Evolutionary conservation across 2,888 invertebrate genomes (phyloP), one percentile per base, ranked within the genome.

Genomic region (Papilio protenor): DNA sequence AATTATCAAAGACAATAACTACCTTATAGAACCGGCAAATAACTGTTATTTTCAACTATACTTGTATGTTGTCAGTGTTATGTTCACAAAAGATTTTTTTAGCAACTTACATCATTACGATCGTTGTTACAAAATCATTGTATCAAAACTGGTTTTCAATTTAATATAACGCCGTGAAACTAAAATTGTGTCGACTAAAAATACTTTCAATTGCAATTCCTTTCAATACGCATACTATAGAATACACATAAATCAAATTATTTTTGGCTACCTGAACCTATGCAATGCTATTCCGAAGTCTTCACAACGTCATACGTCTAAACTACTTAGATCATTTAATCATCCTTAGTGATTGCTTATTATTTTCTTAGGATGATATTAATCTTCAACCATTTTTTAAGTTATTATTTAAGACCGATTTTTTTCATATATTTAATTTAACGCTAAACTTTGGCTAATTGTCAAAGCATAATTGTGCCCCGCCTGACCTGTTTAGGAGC

Each of bases 401-500:
- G 10, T 52, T 52, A 52, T n/a, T 52, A 2, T 52, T 52, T 52
- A 18, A 18, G 6, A 52, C 14, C 18, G 6, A 18, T 1, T 10
- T n/a, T 55, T 55, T 1, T n/a, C n/a, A 8, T 55, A 18, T 2
- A 55, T n/a, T n/a, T 55, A n/a, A 57, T 57, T 12, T 11, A 57
- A 21, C 18, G 52, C 18, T 57, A 18, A 57, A 57, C 3, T 57
- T 66, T 66, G n/a, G 47, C 49, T 21, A 49, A 71, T 71, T 49
- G 21, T 45, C 45, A 40, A 11, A 69, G 2, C n/a, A 18, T 75
- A 61, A 79, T 79, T 85, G 87, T 86, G 85, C 80, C 87, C 82
- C 84, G 40, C 78, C 66, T 80, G 77, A 81, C 89, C 89, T 80
- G 85, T 85, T 89, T 85, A 87, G 90, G 91, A 88, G 88, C 86